Percentiles rank a stretch among this genome's conserved stretches.
phyloP scores from a whole-genome alignment of 92 coral and sea anemone genomes.

The Epizoanthus ramosus region DNA sequence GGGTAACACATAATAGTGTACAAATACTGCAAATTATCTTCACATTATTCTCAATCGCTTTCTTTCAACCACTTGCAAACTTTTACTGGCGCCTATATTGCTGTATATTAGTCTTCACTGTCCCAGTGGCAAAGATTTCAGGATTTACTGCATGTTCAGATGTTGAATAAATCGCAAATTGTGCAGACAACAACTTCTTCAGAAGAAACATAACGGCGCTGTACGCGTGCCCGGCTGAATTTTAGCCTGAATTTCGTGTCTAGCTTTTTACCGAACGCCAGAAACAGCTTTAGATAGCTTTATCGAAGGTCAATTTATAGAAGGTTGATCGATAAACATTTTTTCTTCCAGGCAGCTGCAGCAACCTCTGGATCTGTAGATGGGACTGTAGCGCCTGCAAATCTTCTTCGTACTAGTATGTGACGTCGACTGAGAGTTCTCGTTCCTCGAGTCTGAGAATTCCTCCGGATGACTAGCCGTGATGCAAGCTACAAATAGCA shows the following conservation, averaged over 20 bases:
- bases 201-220: not conserved
- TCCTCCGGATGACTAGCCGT: no score
- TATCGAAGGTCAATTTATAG: not conserved
- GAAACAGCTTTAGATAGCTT: slow-evolving; percentile 20
- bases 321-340: slow-evolving; percentile 10
- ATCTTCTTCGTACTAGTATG: no score
- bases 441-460: no score
- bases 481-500: no score
- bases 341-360: slow-evolving; percentile 28
- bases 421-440: no score
- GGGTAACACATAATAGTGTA: no score
- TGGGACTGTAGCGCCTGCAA: slow-evolving; percentile 20
- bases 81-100: not conserved
- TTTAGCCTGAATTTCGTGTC: slow-evolving; percentile 29
- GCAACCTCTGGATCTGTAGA: slow-evolving; percentile 19
- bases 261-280: slow-evolving; percentile 19
- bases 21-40: slow-evolving; percentile 1
- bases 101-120: slow-evolving; percentile 5
- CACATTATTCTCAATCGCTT: not conserved
- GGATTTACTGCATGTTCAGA: slow-evolving; percentile 18
- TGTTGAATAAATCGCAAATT: slow-evolving; percentile 23
- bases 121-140: not conserved
- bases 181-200: no score
- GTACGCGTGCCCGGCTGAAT: not conserved
- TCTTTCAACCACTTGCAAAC: slow-evolving; percentile 19